These are phyloP conservation scores for Lathronympha strigana DNA, from an alignment of 2,888 invertebrate genomes.

Conservation along the genomic window DNA sequence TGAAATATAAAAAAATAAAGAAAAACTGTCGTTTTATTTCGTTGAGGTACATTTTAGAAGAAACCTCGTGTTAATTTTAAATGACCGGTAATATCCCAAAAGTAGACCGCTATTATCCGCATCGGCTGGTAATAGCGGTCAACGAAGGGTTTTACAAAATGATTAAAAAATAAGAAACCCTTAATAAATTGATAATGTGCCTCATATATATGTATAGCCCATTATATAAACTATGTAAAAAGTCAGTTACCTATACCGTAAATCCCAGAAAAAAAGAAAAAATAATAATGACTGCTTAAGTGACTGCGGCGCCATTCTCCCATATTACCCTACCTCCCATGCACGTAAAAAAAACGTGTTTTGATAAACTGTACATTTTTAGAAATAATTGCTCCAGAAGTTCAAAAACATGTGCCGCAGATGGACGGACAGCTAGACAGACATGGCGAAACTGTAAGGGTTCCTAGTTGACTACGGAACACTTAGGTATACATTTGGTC, in stretches of 20 bases:
- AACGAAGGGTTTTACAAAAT: constrained; percentile 16
- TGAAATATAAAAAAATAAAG: neutral
- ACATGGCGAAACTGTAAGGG: too few relatives aligned
- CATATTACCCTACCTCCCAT: too few relatives aligned
- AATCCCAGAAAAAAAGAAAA: constrained; percentile 10
- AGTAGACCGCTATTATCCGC: constrained; percentile 9
- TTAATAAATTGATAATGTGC: constrained; percentile 8
- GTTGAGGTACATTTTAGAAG: constrained; percentile 6
- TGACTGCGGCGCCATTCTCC: too few relatives aligned
- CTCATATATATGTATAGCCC: constrained; percentile 9
- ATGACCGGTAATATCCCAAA: constrained; percentile 7
- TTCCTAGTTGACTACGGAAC: too few relatives aligned
- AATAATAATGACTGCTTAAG: constrained; percentile 8
- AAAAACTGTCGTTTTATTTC: constrained; percentile 8
- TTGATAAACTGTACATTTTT: too few relatives aligned
- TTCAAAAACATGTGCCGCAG: too few relatives aligned
- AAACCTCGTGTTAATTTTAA: neutral
- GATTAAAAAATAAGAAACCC: constrained; percentile 11
- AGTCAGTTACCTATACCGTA: constrained; percentile 12
- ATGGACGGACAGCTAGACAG: too few relatives aligned
- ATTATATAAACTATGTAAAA: constrained; percentile 16
- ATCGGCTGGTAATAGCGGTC: constrained; percentile 2
- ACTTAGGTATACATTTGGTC: too few relatives aligned
- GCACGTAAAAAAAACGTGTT: too few relatives aligned
- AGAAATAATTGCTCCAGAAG: too few relatives aligned